Evolutionary conservation across 2,888 invertebrate genomes (phyloP).

Genomic region (Lacanobia wlatinum): DNA sequence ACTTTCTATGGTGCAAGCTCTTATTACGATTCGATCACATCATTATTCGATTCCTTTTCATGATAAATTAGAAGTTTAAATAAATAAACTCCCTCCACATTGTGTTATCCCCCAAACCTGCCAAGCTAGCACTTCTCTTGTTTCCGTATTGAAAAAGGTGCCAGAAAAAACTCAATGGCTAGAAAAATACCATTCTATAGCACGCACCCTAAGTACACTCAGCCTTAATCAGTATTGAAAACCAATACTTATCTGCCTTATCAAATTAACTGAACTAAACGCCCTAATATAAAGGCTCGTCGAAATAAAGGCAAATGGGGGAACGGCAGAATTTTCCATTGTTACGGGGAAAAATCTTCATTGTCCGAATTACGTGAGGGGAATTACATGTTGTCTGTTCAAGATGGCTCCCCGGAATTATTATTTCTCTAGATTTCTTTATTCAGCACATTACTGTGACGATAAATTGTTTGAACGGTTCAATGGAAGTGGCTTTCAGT

Average conservation of each 20-base stretch:
- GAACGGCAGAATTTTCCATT: slow-evolving; percentile 74
- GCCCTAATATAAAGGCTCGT: slow-evolving; percentile 44
- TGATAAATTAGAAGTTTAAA: too few relatives aligned
- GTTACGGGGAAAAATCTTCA: slow-evolving; percentile 79
- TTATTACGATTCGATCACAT: too few relatives aligned
- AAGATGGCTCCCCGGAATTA: slow-evolving; percentile 79
- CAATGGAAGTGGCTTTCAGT: slow-evolving; percentile 59
- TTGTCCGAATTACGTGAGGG: slow-evolving; percentile 83
- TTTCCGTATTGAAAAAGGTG: neutral
- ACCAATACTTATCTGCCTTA: slow-evolving; percentile 56
- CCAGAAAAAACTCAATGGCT: slow-evolving; percentile 19
- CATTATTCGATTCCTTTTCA: too few relatives aligned
- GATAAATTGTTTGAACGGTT: slow-evolving; percentile 54
- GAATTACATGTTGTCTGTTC: slow-evolving; percentile 80
- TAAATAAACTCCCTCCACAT: too few relatives aligned
- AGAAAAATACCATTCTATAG: slow-evolving; percentile 5
- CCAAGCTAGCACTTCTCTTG: neutral
- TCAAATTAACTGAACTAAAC: slow-evolving; percentile 65
- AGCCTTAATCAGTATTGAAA: slow-evolving; percentile 48
- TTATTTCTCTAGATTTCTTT: slow-evolving; percentile 79
- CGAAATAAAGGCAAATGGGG: slow-evolving; percentile 48
- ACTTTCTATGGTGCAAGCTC: too few relatives aligned
- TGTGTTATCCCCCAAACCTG: neutral
- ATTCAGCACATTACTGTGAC: slow-evolving; percentile 73
- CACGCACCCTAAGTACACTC: slow-evolving; percentile 12